Evolutionary conservation across 2,888 invertebrate genomes (phyloP), one percentile per base, ranked within the genome.

Genomic region (Melieria crassipennis): DNA sequence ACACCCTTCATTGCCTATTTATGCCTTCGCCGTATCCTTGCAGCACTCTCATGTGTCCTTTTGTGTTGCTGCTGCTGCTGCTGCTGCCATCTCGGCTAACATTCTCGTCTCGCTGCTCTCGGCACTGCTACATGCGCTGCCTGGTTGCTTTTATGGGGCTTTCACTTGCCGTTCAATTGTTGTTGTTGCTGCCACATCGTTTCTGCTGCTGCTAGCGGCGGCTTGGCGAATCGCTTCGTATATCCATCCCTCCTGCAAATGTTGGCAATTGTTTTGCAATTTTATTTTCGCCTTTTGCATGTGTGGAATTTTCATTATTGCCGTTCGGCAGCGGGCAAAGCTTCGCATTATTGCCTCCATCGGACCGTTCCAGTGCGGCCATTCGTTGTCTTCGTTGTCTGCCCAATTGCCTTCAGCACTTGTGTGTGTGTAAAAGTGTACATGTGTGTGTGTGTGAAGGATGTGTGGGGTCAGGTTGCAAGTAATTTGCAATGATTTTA

Each of bases 401-500:
- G 48, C 10, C 6, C 67, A 60, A 48, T 58, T 67, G 48, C 45
- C 60, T 67, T 42, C 60, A 46, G 67, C 56, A 58, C 48, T 48
- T 64, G 64, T 50, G 42, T 64, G 58, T 52, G n/a, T 67, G 67
- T 67, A 50, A 60, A 47, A 30, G 50, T 43, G 48, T 50, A 16
- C 50, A n/a, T 67, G 67, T 67, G 52, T 58, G 43, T 52, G 58
- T 43, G 50, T 61, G 57, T 13, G 68, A 62, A 68, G 52, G 55
- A 68, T 70, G 68, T 73, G 68, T 73, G 69, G 58, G 69, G 45
- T 65, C 63, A 68, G 61, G 70, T 71, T 73, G 70, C 47, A 63
- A 60, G 69, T 71, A 71, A 74, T 74, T 71, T 70, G 64, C 69
- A 66, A 61, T 69, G 73, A 71, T 71, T 74, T 74, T 69, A 71